Evolutionary conservation across 1,140 invertebrate genomes (phyloP).

Genomic region (Cepaea nemoralis): DNA sequence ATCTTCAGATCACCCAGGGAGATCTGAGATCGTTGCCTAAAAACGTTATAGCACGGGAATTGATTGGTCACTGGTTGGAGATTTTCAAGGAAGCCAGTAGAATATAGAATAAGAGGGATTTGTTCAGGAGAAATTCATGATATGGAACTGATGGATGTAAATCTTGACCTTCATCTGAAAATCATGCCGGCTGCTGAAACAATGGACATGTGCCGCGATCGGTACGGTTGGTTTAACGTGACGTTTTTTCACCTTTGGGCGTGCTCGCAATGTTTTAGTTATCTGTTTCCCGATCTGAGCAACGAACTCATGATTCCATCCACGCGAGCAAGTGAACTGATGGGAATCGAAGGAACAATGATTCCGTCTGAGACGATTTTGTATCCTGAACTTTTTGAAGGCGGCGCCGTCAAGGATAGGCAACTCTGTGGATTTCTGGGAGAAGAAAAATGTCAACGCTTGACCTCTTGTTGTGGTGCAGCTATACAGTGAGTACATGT

Average conservation of each 20-base stretch:
- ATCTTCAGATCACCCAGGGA: no score
- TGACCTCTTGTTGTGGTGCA: conserved; percentile 49
- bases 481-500: conserved; percentile 46
- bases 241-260: conserved; percentile 43
- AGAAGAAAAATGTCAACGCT: conserved; percentile 43
- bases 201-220: conserved; percentile 38
- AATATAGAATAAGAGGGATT: no score
- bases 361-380: conserved; percentile 28
- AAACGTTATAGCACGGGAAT: no score
- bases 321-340: neutral
- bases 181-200: neutral
- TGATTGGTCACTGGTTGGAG: no score
- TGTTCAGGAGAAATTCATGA: no score
- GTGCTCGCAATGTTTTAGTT: conserved; percentile 48
- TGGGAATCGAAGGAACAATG: conserved; percentile 12
- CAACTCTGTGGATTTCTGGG: conserved; percentile 44
- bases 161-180: neutral
- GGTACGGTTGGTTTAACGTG: conserved; percentile 39
- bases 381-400: conserved; percentile 29
- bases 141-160: neutral
- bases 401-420: conserved; percentile 45
- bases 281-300: conserved; percentile 38
- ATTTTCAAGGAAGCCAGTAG: no score
- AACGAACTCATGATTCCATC: neutral
- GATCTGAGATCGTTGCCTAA: no score